Percentiles rank a stretch among this genome's conserved stretches.
These are phyloP conservation scores for Menidia menidia DNA, from an alignment of 2,797 vertebrate species.

Conservation along the genomic window DNA sequence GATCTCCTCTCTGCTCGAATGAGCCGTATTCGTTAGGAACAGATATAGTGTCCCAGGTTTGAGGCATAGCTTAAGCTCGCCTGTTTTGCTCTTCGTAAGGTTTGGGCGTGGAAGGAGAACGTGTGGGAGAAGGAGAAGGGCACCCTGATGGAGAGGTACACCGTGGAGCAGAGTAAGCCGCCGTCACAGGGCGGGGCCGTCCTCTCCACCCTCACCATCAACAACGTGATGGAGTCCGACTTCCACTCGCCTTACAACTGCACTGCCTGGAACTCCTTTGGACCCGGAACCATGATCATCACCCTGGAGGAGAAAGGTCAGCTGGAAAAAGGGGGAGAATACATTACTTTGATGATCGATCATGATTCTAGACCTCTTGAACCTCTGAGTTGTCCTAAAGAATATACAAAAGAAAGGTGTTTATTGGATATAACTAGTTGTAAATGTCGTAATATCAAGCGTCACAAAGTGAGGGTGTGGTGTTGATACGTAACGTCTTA, in stretches of 20 bases:
- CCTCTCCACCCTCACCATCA: slow-evolving; percentile 94
- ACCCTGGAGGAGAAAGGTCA: slow-evolving; percentile 89
- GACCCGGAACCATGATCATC: slow-evolving; percentile 93
- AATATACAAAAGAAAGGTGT: no score
- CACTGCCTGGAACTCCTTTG: slow-evolving; percentile 96
- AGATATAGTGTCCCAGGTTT: slow-evolving; percentile 22
- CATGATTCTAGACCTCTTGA: neutral
- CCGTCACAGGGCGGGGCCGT: slow-evolving; percentile 88
- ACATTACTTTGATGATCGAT: no score
- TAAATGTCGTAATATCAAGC: no score
- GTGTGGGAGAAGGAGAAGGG: slow-evolving; percentile 93
- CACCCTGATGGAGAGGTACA: slow-evolving; percentile 90
- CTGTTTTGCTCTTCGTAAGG: slow-evolving; percentile 75
- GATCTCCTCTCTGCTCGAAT: slow-evolving; percentile 5
- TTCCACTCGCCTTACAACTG: slow-evolving; percentile 97
- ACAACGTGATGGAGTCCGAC: slow-evolving; percentile 93
- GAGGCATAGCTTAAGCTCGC: slow-evolving; percentile 13
- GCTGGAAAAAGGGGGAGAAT: neutral
- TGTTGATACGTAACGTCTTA: neutral
- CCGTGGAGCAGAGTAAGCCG: slow-evolving; percentile 89
- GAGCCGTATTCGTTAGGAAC: slow-evolving; percentile 26
- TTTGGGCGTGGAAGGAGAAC: slow-evolving; percentile 98
- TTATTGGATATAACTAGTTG: no score
- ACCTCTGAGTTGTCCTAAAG: neutral
- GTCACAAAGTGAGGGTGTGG: no score